A percentile compares a stretch with the other conserved stretches of the same genome.
These are phyloP conservation scores for Leptinotarsa tumamoca DNA, from an alignment of 2,888 invertebrate species.

Conservation along the genomic window DNA sequence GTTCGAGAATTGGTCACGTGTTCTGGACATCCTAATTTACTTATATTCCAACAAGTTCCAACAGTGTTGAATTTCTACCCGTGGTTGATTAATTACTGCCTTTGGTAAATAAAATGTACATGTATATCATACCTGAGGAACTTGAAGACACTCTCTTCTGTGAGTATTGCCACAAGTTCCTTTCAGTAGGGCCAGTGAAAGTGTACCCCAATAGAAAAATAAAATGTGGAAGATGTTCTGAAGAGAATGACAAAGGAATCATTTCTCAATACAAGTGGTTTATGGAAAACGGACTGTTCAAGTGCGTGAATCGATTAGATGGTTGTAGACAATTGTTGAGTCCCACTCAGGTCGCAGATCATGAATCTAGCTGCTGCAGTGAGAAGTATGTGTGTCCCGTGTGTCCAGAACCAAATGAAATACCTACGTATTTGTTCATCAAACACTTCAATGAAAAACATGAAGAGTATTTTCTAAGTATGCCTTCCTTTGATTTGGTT, in stretches of 20 bases:
- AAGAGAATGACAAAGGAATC: slow-evolving; percentile 28
- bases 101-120: too few relatives aligned
- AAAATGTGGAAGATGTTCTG: slow-evolving; percentile 21
- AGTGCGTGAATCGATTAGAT: slow-evolving; percentile 1
- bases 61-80: too few relatives aligned
- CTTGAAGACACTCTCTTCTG: neutral
- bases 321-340: slow-evolving; percentile 7
- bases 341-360: neutral
- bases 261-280: slow-evolving; percentile 32
- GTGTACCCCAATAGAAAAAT: slow-evolving; percentile 1
- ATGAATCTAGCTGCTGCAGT: slow-evolving; percentile 1
- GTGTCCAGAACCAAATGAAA: neutral
- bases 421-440: slow-evolving; percentile 9
- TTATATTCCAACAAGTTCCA: too few relatives aligned
- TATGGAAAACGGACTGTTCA: slow-evolving; percentile 26
- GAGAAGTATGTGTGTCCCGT: slow-evolving; percentile 13
- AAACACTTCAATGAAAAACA: slow-evolving; percentile 8
- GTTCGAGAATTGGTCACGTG: too few relatives aligned
- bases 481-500: neutral
- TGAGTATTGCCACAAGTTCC: neutral
- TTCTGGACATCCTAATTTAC: too few relatives aligned
- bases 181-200: neutral
- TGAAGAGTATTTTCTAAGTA: neutral
- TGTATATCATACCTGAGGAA: neutral
- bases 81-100: too few relatives aligned